Conservation (phyloP, 2,888 invertebrate species). For the Cataglyphis albicans region DNA sequence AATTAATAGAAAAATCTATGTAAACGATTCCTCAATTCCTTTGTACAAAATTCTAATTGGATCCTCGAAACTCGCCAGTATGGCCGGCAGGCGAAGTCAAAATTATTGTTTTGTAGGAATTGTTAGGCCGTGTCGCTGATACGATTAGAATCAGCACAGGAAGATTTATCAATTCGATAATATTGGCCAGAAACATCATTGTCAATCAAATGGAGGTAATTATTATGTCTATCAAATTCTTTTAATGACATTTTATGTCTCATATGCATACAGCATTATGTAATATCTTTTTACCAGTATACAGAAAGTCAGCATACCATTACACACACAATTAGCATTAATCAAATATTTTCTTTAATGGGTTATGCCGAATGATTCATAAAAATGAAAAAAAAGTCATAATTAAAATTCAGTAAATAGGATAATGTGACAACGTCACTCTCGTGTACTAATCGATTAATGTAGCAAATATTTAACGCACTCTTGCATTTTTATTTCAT, state of each 20-base stretch:
- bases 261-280: background rate
- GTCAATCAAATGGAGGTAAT: slow-evolving; percentile 83
- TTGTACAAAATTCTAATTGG: slow-evolving; percentile 16
- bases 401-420: background rate
- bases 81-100: slow-evolving; percentile 59
- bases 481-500: slow-evolving; percentile 8
- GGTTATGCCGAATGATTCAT: background rate
- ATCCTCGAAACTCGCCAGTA: background rate
- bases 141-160: slow-evolving; percentile 83
- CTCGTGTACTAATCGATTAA: background rate
- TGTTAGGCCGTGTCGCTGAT: slow-evolving; percentile 81
- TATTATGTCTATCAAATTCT: slow-evolving; percentile 20
- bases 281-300: background rate
- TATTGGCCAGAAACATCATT: slow-evolving; percentile 83
- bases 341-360: background rate
- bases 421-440: background rate
- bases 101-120: slow-evolving; percentile 82
- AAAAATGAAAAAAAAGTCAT: background rate
- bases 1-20: background rate
- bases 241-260: background rate
- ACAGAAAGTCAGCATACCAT: background rate
- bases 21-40: background rate
- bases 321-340: background rate
- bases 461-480: background rate
- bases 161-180: slow-evolving; percentile 83